phyloP scores from a whole-genome alignment of 2,113 vertebrate genomes.

The Pollachius pollachius region DNA sequence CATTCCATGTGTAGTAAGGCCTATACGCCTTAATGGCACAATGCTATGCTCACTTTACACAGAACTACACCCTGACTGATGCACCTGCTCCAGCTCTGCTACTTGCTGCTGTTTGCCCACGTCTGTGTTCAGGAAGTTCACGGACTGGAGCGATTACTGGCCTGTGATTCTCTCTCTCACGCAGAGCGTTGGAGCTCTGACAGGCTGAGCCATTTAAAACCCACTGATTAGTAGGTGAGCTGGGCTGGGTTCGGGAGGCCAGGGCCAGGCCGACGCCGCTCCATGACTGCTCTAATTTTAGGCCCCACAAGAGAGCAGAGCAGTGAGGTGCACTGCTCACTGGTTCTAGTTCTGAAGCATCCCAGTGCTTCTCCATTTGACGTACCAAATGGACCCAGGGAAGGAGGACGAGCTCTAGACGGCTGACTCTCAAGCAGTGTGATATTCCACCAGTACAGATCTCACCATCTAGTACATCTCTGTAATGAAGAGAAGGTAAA shows the following conservation, averaged over 20 bases:
- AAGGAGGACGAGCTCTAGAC: background rate
- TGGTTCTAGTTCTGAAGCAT: constrained; percentile 26
- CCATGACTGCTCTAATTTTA: constrained; percentile 65
- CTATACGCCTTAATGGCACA: too few relatives aligned
- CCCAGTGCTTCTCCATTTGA: constrained; percentile 18
- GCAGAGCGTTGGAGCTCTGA: constrained; percentile 36
- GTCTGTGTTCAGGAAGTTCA: constrained; percentile 47
- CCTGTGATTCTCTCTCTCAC: constrained; percentile 42
- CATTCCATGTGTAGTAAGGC: too few relatives aligned
- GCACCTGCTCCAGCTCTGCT: background rate
- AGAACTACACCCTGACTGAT: too few relatives aligned
- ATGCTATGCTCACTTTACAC: too few relatives aligned
- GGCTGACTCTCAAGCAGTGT: constrained; percentile 10
- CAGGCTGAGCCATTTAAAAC: constrained; percentile 64
- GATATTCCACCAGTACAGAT: constrained; percentile 5
- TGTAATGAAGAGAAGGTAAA: background rate
- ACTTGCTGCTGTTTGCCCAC: constrained; percentile 21
- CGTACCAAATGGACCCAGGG: constrained; percentile 14
- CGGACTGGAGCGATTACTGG: constrained; percentile 50
- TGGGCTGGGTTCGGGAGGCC: constrained; percentile 44
- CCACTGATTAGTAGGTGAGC: constrained; percentile 68
- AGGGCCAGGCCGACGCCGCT: constrained; percentile 48
- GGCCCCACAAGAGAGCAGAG: constrained; percentile 47
- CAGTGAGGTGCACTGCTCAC: background rate
- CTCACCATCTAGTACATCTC: constrained; percentile 8